These are phyloP conservation scores for Scolopax mira DNA, from an alignment of 2,113 vertebrate species.

Conservation along the genomic window DNA sequence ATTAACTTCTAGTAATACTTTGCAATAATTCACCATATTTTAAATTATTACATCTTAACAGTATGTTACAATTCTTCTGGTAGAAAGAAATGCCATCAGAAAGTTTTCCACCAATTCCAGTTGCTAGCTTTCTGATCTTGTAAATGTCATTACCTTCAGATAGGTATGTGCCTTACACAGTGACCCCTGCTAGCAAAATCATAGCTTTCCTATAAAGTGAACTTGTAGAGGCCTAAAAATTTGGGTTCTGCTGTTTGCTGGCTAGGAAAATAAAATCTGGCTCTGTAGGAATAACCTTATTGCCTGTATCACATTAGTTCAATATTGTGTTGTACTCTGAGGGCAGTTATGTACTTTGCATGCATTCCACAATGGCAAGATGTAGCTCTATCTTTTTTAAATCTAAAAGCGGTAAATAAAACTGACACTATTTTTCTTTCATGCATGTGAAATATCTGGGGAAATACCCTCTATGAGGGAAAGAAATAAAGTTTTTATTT, in stretches of 20 bases:
- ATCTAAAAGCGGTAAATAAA: neutral
- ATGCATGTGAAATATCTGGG: neutral
- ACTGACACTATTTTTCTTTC: neutral
- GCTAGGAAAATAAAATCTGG: neutral
- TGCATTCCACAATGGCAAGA: neutral
- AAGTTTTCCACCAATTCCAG: rapidly evolving
- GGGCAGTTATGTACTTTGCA: neutral
- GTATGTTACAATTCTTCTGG: neutral
- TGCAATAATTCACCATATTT: neutral
- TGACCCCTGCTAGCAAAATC: neutral
- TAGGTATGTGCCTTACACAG: neutral
- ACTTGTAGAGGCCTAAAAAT: neutral
- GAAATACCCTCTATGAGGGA: neutral
- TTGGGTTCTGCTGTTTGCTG: neutral
- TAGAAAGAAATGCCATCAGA: neutral
- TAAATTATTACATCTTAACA: neutral
- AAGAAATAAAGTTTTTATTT: neutral
- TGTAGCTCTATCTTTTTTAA: neutral
- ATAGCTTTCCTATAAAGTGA: neutral
- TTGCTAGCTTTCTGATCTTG: neutral
- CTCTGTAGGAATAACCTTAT: neutral
- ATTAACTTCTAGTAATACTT: neutral
- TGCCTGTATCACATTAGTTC: neutral
- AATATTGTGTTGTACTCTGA: neutral
- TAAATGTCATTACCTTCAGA: neutral